Base-by-base conservation (phyloP, 2,113 vertebrate genomes). In the Nibea albiflora region DNA sequence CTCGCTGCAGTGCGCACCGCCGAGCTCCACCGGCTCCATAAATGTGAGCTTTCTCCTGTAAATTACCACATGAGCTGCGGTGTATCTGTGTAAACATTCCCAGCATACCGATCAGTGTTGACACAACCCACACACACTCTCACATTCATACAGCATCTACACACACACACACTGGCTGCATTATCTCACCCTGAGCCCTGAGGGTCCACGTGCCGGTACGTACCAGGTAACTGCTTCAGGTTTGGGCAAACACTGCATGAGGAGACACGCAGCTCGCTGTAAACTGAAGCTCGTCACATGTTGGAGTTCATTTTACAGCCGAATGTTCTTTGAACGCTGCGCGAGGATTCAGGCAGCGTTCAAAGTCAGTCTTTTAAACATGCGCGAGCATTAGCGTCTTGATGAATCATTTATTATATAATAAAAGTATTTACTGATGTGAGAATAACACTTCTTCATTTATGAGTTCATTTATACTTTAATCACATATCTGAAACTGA, bases 61-160 rank as follows among this genome's bases (percentile, higher is more conserved):
- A 67, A 76, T 56, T 12, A 26, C 67, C 16, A 16, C 63, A 42
- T 42, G 54, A 60, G 64, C 42, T 68, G 64, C 6, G 8, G 60
- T 24, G 17, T 62, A 72, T 77, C 69, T 31, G 17, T 52, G 64
- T 50, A 80, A 83, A 86, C 87, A 89, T 84, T 83, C 87, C 76
- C 53, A 39, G 80, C 83, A 86, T 89, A 62, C 69, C 69, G 15
- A 22, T 56, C 49, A 26, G 11, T 47, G 76, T 70, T 80, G 58
- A 80, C 76, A 74, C 73, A 65, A 47, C 66, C 19, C 52, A 53
- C 65, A 61, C 17, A 69, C 69, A 65, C 65, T 46, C 46, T 76
- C 22, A 46, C 71, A 44, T 31, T 46, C 31, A 57, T 16, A 19
- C 63, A 67, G 12, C 16, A 3, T 5, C 24, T 8, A 63, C 17